phyloP scores from a whole-genome alignment of 2,888 invertebrate genomes.

The Polymixis flavicincta region DNA sequence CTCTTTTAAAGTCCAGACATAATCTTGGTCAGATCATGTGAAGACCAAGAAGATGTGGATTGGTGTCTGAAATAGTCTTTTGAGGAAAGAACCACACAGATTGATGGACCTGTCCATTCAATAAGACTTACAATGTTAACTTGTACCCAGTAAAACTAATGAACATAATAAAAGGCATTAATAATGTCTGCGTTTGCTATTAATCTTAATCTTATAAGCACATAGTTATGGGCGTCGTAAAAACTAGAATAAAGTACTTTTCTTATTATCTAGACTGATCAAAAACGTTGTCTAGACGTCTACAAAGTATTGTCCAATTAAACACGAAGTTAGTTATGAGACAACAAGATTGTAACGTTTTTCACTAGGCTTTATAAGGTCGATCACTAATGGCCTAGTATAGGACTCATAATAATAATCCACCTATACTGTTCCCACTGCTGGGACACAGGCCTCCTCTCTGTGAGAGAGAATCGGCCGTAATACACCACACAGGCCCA shows the following conservation, averaged over 20 bases:
- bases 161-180: slow-evolving; percentile 35
- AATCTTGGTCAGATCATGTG: too few relatives aligned
- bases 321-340: slow-evolving; percentile 13
- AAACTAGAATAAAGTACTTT: slow-evolving; percentile 43
- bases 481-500: not conserved
- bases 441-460: not conserved
- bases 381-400: not conserved
- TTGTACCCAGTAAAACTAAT: slow-evolving; percentile 13
- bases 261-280: slow-evolving; percentile 32
- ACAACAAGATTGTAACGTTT: slow-evolving; percentile 2
- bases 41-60: too few relatives aligned
- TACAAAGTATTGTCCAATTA: slow-evolving; percentile 48
- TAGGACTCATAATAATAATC: not conserved
- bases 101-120: too few relatives aligned
- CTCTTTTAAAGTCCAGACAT: too few relatives aligned
- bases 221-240: slow-evolving; percentile 34
- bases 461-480: not conserved
- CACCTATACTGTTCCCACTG: not conserved
- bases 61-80: too few relatives aligned
- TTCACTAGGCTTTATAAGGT: not conserved
- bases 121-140: not conserved
- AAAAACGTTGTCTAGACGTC: slow-evolving; percentile 56
- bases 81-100: too few relatives aligned
- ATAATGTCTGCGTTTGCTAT: slow-evolving; percentile 32
- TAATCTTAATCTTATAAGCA: slow-evolving; percentile 42